Evolutionary conservation across 1,140 invertebrate species (phyloP).

Genomic region (Lasaia peninsularis): DNA sequence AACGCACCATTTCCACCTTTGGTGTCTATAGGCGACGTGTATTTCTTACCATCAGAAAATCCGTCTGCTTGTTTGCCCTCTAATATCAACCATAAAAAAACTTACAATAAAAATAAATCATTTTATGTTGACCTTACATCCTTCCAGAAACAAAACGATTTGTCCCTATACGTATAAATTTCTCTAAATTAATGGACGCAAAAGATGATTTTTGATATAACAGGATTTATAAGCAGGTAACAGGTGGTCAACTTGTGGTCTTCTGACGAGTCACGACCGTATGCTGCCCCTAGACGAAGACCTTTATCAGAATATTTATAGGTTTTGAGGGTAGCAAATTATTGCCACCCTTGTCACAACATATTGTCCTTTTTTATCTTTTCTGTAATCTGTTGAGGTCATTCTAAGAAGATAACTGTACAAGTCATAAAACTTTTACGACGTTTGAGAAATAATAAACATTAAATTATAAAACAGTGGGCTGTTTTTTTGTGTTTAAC

Average conservation of each 20-base stretch:
- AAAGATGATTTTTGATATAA: constrained; percentile 62
- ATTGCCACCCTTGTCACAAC: constrained; percentile 37
- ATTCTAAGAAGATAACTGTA: constrained; percentile 43
- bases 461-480: background rate
- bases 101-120: background rate
- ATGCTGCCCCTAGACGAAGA: constrained; percentile 29
- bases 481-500: too few species aligned
- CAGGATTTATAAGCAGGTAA: constrained; percentile 54
- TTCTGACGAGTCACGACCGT: constrained; percentile 39
- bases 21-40: too few species aligned
- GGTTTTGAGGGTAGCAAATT: constrained; percentile 35
- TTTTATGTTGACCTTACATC: constrained; percentile 39
- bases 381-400: constrained; percentile 32
- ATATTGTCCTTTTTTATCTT: constrained; percentile 39
- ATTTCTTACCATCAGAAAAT: too few species aligned
- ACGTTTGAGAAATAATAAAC: background rate
- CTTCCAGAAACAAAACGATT: constrained; percentile 46
- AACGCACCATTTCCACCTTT: too few species aligned
- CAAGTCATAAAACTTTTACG: background rate
- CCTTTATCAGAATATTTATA: constrained; percentile 34
- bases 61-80: too few species aligned
- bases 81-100: too few species aligned
- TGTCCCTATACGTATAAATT: constrained; percentile 65
- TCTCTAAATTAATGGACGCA: constrained; percentile 62
- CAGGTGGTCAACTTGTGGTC: constrained; percentile 58